These are phyloP conservation scores for Chaetura pelagica DNA, from an alignment of 2,113 vertebrate genomes.

Conservation along the genomic window DNA sequence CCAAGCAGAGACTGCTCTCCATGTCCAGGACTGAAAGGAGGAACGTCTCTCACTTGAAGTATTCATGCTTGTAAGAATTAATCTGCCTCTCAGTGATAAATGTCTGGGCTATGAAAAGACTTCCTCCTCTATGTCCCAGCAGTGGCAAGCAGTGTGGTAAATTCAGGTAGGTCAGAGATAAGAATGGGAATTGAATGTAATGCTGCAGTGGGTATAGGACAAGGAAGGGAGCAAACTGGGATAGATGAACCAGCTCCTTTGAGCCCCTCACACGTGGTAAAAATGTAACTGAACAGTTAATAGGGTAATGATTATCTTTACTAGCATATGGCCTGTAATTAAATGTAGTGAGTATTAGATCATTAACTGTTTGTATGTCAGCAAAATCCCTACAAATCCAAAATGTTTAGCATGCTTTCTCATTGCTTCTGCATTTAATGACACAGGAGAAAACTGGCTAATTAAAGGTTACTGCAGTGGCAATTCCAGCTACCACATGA, in stretches of 20 bases:
- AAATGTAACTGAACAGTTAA: not conserved
- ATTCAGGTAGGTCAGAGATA: not conserved
- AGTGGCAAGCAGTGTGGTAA: not conserved
- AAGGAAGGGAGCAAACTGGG: not conserved
- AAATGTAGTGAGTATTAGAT: not conserved
- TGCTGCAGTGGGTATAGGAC: not conserved
- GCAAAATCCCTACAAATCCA: not conserved
- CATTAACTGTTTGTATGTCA: not conserved
- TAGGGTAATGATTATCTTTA: not conserved
- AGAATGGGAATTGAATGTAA: not conserved
- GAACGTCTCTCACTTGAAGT: rapidly evolving
- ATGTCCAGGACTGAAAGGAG: not conserved
- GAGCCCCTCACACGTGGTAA: not conserved
- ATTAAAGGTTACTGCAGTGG: not conserved
- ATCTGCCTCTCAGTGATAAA: not conserved
- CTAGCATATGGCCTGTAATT: not conserved
- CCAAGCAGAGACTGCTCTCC: not conserved
- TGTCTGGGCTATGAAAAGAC: not conserved
- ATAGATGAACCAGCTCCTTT: not conserved
- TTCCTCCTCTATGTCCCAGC: not conserved
- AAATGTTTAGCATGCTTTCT: not conserved
- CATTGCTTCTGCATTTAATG: not conserved
- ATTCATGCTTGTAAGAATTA: not conserved
- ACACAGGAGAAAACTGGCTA: not conserved
- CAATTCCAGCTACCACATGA: not conserved